Conservation (phyloP, 2,113 vertebrate species). For the Craseonycteris thonglongyai region DNA sequence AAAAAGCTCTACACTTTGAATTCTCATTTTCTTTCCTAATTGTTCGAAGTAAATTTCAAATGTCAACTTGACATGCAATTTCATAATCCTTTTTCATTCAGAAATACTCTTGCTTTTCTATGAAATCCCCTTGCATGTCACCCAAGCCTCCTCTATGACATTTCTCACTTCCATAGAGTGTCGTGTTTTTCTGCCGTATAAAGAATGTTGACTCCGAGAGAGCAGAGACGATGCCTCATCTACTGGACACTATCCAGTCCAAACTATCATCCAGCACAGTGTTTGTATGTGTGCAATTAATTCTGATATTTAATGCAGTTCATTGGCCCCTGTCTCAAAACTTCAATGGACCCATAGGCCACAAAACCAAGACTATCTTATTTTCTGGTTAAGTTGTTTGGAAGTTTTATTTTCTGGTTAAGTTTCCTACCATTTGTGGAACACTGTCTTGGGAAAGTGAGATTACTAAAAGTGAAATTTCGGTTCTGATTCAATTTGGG, state of each 20-base stretch:
- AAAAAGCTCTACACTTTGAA: background rate
- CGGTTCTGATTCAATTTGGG: conserved; percentile 50
- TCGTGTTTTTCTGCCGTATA: background rate
- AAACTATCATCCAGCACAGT: background rate
- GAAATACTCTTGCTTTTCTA: background rate
- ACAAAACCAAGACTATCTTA: background rate
- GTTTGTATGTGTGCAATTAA: background rate
- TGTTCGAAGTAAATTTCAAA: background rate
- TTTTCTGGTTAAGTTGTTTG: background rate
- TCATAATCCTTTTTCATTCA: background rate
- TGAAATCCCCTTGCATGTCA: background rate
- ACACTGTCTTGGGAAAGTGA: background rate
- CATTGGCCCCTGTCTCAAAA: background rate
- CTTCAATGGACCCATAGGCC: background rate
- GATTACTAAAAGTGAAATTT: conserved; percentile 47
- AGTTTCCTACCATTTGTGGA: background rate
- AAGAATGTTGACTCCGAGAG: background rate
- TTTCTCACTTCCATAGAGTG: background rate
- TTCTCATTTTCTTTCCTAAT: background rate
- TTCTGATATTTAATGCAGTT: background rate
- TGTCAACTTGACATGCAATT: background rate
- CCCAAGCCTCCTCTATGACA: background rate
- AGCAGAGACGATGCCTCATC: background rate
- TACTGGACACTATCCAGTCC: background rate
- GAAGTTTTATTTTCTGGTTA: conserved; percentile 22